Base-by-base conservation (phyloP, 64 coral and sea anemone species). In the Anthopleura sola region DNA sequence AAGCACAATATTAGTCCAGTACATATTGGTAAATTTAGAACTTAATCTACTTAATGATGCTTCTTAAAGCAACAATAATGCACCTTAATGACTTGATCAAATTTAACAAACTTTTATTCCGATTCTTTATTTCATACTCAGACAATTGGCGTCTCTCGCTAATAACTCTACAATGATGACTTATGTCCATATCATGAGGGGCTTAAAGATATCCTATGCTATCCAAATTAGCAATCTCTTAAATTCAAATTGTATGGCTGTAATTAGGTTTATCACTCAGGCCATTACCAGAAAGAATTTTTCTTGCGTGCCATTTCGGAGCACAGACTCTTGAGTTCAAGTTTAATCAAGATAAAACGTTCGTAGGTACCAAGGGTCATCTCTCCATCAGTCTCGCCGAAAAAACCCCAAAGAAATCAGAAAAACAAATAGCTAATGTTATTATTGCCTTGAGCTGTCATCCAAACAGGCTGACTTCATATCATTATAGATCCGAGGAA, bases 171-270 rank as follows among this genome's bases (percentile, higher is more conserved):
- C 85, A 91, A 91, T 92, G 94, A 88, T 69, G 89, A 91, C 77
- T 91, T 84, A 96, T 83, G 85, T 89, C 84, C 88, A 86, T 96
- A 92, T 91, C 84, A 89, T 75, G 47, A 79, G 69, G 88, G 84
- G 82, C 83, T 86, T 74, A 83, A 81, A 96, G 90, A 96, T 96
- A 92, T 96, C 82, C 90, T 87, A 89, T 91, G 86, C 80, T 85
- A 96, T 88, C 90, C 84, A 71, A 96, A 92, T 92, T 92, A 96
- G 91, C 88, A 87, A 96, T 96, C 94, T 96, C 83, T 87, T 37
- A 92, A 77, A 89, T 88, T 92, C 88, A 68, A 82, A 39, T 46
- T 86, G 91, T 84, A 86, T 85, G 87, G 90, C 87, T 81, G 87
- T 83, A 92, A 88, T 91, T 86, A 84, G 49, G 84, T 92, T 96